Evolutionary conservation across 2,888 invertebrate genomes (phyloP), one percentile per base, ranked within the genome.

Genomic region (Mactromeris polynyma): DNA sequence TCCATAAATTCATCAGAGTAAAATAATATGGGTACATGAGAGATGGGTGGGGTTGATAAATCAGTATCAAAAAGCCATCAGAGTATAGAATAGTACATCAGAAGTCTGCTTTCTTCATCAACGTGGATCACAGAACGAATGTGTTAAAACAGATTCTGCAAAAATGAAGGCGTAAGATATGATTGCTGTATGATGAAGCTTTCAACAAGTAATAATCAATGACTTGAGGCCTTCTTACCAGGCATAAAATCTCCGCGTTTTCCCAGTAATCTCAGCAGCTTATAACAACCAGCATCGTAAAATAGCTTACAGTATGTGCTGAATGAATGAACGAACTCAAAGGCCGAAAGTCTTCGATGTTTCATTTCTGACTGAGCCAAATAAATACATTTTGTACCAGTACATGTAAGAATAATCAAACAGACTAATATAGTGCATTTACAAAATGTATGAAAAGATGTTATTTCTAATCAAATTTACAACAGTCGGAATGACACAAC

Each of bases 81-180:
- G 21, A 64, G 58, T 17, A 46, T 21, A 54, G 54, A 54, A 54
- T 19, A n/a, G n/a, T 54, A 54, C 58, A 64, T 26, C 3, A 64
- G 9, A 64, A 64, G 58, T 64, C 58, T 64, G 26, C 26, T 64
- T 64, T 64, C 58, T 64, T 64, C 58, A 64, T 64, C 58, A 64
- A 26, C 58, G n/a, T 26, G 58, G 26, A 3, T 64, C 26, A 64
- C 26, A 64, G 58, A 64, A 14, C 19, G 51, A 51, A 17, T 51
- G 51, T 51, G 51, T 54, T 21, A 54, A 21, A 19, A 19, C 40
- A n/a, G 54, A 21, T 19, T 54, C 21, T 54, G 26, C n/a, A n/a
- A 64, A 64, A 64, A n/a, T 64, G 9, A 64, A 7, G 26, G 19
- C 2, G 21, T 58, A 58, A 2, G n/a, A n/a, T 9, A n/a, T 2